These are phyloP conservation scores for Lissocephala sabroskyi DNA, from an alignment of 2,888 invertebrate species.

Conservation along the genomic window DNA sequence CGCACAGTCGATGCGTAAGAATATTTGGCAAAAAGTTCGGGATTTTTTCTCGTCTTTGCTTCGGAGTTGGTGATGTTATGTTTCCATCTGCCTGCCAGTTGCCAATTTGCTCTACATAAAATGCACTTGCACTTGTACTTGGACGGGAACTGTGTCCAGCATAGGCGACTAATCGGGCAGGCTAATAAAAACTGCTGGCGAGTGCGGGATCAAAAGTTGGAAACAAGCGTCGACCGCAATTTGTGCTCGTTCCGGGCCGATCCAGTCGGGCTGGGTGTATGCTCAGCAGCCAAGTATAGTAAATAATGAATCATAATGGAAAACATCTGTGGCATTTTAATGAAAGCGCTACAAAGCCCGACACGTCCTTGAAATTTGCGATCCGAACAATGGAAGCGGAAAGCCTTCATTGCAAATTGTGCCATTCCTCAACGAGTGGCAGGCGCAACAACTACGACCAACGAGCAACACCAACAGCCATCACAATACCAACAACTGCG, in stretches of 20 bases:
- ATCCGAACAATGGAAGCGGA: constrained; percentile 1
- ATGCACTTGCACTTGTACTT: constrained; percentile 19
- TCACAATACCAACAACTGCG: constrained; percentile 5
- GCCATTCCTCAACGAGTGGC: constrained; percentile 25
- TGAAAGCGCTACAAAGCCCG: constrained; percentile 10
- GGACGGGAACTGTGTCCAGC: too few relatives aligned
- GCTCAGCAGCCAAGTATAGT: too few relatives aligned
- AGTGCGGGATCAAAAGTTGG: too few relatives aligned
- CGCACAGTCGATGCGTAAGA: not conserved
- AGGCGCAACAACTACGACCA: constrained; percentile 5
- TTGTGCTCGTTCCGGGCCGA: too few relatives aligned
- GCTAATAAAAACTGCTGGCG: too few relatives aligned
- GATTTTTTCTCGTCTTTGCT: constrained; percentile 21
- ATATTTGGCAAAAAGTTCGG: constrained; percentile 8
- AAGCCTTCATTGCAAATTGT: constrained; percentile 25
- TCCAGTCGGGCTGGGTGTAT: too few relatives aligned
- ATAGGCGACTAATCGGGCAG: too few relatives aligned
- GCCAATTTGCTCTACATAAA: constrained; percentile 28
- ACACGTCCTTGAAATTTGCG: constrained; percentile 3
- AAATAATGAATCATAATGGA: too few relatives aligned
- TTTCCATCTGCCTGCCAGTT: not conserved
- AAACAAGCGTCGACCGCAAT: too few relatives aligned
- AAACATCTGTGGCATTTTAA: constrained; percentile 11
- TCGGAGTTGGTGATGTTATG: constrained; percentile 5
- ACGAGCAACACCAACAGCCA: constrained; percentile 4